A percentile compares a stretch with the other conserved stretches of the same genome.
phyloP scores from a whole-genome alignment of 2,113 vertebrate species.

The Plecotus auritus region DNA sequence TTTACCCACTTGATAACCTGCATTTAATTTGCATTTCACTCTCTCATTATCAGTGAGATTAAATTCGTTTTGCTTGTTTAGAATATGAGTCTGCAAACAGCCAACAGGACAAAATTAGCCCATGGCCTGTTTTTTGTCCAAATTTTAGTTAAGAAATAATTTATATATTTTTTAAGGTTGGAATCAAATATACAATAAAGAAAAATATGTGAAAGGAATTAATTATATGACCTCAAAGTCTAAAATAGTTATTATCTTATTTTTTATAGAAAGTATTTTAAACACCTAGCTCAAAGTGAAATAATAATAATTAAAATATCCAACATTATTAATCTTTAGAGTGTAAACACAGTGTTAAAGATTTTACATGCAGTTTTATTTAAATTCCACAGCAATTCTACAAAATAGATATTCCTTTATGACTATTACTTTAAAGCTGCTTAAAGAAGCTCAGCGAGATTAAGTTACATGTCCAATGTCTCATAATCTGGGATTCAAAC shows the following conservation, averaged over 20 bases:
- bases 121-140: not conserved
- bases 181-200: not conserved
- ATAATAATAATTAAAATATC: not conserved
- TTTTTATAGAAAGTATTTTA: not conserved
- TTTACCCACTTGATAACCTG: not conserved
- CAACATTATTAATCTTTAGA: not conserved
- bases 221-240: not conserved
- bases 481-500: not conserved
- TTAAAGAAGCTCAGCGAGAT: not conserved
- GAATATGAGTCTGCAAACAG: not conserved
- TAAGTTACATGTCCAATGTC: not conserved
- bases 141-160: not conserved
- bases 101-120: not conserved
- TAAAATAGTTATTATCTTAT: not conserved
- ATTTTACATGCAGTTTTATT: not conserved
- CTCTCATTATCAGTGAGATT: not conserved
- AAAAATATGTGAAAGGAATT: not conserved
- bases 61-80: not conserved
- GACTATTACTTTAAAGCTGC: not conserved
- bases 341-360: not conserved
- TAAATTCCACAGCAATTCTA: not conserved
- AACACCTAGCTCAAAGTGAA: not conserved
- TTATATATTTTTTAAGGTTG: not conserved
- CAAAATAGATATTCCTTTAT: not conserved
- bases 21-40: not conserved